phyloP scores from a whole-genome alignment of 30 jellyfish, hydroid and myxozoan species.

The Haliclystus octoradiatus region DNA sequence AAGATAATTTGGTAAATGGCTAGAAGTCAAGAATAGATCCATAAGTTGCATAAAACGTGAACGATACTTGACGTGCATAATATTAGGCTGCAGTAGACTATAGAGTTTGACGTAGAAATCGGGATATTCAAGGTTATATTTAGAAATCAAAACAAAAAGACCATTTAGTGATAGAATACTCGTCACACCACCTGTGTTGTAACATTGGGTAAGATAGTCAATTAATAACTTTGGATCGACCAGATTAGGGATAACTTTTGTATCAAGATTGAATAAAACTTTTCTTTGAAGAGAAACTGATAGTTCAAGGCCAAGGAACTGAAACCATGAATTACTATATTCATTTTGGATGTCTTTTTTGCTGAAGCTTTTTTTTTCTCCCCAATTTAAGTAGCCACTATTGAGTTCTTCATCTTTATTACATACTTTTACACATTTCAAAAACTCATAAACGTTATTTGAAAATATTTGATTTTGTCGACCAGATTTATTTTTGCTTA shows the following conservation, averaged over 20 bases:
- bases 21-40: slow-evolving; percentile 80
- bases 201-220: slow-evolving; percentile 84
- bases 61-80: slow-evolving; percentile 38
- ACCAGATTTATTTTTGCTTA: background rate
- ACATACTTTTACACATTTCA: background rate
- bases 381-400: slow-evolving; percentile 3
- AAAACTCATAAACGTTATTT: background rate
- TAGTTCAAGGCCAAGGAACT: slow-evolving; percentile 33
- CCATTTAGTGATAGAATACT: slow-evolving; percentile 88
- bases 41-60: slow-evolving; percentile 49
- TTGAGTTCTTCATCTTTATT: background rate
- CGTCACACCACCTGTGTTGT: slow-evolving; percentile 74
- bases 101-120: slow-evolving; percentile 81
- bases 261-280: slow-evolving; percentile 54
- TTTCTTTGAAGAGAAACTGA: slow-evolving; percentile 33
- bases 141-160: slow-evolving; percentile 51
- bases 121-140: slow-evolving; percentile 76
- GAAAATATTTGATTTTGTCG: background rate
- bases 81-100: slow-evolving; percentile 35
- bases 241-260: slow-evolving; percentile 62
- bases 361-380: slow-evolving; percentile 2
- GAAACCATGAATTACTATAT: slow-evolving; percentile 54
- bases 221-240: slow-evolving; percentile 70
- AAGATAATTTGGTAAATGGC: slow-evolving; percentile 85
- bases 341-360: slow-evolving; percentile 19